These are phyloP conservation scores for Isichthys henryi DNA, from an alignment of 2,113 vertebrate species.

Conservation along the genomic window DNA sequence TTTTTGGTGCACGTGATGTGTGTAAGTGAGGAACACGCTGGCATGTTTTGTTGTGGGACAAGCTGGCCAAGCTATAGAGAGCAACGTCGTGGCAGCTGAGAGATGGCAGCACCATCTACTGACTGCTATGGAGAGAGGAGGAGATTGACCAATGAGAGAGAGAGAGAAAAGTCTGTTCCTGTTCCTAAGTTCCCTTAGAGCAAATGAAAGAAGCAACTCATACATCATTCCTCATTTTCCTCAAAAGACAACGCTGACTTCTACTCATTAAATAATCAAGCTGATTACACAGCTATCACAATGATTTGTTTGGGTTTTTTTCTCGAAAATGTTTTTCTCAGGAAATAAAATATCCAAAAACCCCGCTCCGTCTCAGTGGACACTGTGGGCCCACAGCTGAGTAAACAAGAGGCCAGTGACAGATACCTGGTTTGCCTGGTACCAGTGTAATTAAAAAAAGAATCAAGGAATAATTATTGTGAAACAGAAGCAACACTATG, in stretches of 20 bases:
- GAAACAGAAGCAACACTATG: background rate
- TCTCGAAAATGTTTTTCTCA: slow-evolving; percentile 62
- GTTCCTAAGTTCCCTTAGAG: slow-evolving; percentile 16
- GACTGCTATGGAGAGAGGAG: slow-evolving; percentile 30
- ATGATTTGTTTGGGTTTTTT: slow-evolving; percentile 48
- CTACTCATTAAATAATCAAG: slow-evolving; percentile 67
- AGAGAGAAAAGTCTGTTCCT: background rate
- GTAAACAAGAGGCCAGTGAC: slow-evolving; percentile 57
- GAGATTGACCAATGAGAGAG: background rate
- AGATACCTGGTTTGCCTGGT: slow-evolving; percentile 43
- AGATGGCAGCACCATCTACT: slow-evolving; percentile 67
- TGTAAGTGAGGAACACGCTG: slow-evolving; percentile 33
- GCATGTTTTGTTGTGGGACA: slow-evolving; percentile 23
- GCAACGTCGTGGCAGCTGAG: slow-evolving; percentile 32
- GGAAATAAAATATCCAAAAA: slow-evolving; percentile 70
- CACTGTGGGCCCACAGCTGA: slow-evolving; percentile 62
- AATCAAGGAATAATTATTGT: slow-evolving; percentile 17
- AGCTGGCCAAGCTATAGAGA: background rate
- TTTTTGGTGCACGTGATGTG: slow-evolving; percentile 26
- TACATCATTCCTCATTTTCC: slow-evolving; percentile 50
- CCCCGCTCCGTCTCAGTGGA: slow-evolving; percentile 54
- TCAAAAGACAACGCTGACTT: slow-evolving; percentile 53
- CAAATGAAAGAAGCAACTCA: slow-evolving; percentile 54
- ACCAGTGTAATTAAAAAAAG: slow-evolving; percentile 6
- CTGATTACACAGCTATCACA: slow-evolving; percentile 69